phyloP scores from a whole-genome alignment of 2,888 invertebrate genomes.

The Eupeodes latifasciatus region DNA sequence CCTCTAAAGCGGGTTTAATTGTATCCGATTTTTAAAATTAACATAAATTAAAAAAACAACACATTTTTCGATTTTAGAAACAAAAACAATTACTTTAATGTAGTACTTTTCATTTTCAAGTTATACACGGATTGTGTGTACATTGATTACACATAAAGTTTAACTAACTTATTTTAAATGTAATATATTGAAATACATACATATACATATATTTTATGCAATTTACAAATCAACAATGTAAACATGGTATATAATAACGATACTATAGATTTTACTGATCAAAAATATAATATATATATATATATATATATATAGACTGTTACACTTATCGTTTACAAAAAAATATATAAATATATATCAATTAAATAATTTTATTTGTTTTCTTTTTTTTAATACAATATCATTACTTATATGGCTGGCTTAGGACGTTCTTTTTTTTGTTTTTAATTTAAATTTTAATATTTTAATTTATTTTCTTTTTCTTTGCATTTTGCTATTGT shows the following conservation, averaged over 20 bases:
- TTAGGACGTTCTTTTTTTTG: conserved; percentile 72
- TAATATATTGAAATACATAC: conserved; percentile 58
- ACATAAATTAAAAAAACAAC: background rate
- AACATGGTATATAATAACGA: conserved; percentile 68
- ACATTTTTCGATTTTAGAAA: conserved; percentile 67
- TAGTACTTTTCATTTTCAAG: conserved; percentile 61
- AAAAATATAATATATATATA: conserved; percentile 61
- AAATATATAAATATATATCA: conserved; percentile 61
- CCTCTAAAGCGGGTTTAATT: too few species aligned
- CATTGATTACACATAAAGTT: conserved; percentile 53
- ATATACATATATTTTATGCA: conserved; percentile 61
- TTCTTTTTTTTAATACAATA: conserved; percentile 54
- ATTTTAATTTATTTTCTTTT: conserved; percentile 29
- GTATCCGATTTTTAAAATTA: too few species aligned
- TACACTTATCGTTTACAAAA: conserved; percentile 65
- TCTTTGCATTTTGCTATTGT: conserved; percentile 28
- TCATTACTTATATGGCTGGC: conserved; percentile 69
- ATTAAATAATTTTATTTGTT: conserved; percentile 19
- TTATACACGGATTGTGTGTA: conserved; percentile 69
- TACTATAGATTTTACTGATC: conserved; percentile 70
- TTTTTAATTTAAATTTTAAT: conserved; percentile 25
- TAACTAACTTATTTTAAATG: conserved; percentile 30
- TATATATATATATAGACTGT: conserved; percentile 24
- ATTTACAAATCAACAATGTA: conserved; percentile 73
- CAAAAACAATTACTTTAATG: conserved; percentile 75